Evolutionary conservation across 2,797 vertebrate species (phyloP).

Genomic region (Huso huso): DNA sequence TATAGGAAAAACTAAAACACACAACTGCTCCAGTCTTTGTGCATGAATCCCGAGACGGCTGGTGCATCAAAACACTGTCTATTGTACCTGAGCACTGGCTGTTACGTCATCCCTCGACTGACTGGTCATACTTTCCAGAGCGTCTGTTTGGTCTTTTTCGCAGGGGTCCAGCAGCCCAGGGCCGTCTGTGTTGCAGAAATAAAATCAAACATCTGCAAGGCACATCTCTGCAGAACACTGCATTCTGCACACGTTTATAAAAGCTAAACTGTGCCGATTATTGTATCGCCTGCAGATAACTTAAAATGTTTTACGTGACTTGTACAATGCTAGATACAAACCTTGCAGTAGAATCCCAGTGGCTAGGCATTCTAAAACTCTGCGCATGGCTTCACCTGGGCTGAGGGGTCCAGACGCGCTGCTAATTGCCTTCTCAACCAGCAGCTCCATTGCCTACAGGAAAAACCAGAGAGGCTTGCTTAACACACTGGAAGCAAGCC

Average conservation of each 20-base stretch:
- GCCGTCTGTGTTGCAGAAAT: conserved; percentile 48
- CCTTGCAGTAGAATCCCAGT: conserved; percentile 61
- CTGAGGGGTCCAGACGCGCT: conserved; percentile 50
- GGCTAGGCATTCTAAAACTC: conserved; percentile 62
- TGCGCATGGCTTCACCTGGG: conserved; percentile 61
- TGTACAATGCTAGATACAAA: conserved; percentile 23
- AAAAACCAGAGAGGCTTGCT: too few relatives aligned
- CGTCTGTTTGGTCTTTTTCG: conserved; percentile 62
- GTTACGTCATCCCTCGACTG: conserved; percentile 69
- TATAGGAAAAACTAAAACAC: too few relatives aligned
- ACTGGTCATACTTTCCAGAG: conserved; percentile 47
- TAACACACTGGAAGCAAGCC: too few relatives aligned
- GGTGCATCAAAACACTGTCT: too few relatives aligned
- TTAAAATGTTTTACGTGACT: neutral
- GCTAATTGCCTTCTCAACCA: conserved; percentile 67
- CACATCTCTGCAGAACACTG: neutral
- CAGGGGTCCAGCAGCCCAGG: conserved; percentile 72
- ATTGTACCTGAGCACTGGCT: conserved; percentile 58
- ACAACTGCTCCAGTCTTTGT: too few relatives aligned
- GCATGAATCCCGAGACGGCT: too few relatives aligned
- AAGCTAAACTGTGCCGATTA: neutral
- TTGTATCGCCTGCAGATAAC: neutral
- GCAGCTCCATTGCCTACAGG: conserved; percentile 58
- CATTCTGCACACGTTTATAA: neutral
- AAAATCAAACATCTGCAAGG: neutral